Evolutionary conservation across 2,113 vertebrate genomes (phyloP).

Genomic region (Dicrurus megarhynchus): DNA sequence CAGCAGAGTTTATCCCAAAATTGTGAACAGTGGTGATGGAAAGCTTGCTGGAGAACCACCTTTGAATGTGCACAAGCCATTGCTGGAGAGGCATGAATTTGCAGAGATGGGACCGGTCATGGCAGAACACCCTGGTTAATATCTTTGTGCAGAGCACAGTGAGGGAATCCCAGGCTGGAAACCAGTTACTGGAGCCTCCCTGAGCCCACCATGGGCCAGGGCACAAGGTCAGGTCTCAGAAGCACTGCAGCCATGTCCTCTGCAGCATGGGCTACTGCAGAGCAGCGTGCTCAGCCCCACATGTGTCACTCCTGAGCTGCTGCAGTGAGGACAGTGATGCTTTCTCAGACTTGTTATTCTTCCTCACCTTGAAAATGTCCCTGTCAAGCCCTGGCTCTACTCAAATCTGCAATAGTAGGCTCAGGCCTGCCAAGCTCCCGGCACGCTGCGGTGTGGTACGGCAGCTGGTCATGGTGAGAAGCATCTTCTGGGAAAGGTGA

Average conservation of each 20-base stretch:
- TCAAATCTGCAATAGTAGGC: neutral
- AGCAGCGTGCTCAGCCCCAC: rapidly evolving
- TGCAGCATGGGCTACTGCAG: neutral
- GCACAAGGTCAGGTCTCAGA: neutral
- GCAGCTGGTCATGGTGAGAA: neutral
- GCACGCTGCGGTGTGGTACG: rapidly evolving
- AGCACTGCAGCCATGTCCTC: neutral
- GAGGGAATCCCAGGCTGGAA: neutral
- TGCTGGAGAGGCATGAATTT: neutral
- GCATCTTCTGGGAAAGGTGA: slow-evolving; percentile 21
- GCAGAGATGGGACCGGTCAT: neutral
- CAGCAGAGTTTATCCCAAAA: neutral
- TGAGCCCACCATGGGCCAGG: neutral
- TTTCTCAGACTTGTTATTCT: neutral
- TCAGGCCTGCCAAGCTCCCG: neutral
- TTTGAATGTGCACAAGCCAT: neutral
- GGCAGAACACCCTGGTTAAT: neutral
- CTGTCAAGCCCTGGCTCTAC: neutral
- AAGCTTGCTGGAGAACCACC: neutral
- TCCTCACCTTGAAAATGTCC: slow-evolving; percentile 6
- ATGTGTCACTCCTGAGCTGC: neutral
- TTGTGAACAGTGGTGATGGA: neutral
- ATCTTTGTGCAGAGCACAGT: neutral
- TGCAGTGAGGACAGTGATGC: neutral
- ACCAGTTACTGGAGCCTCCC: neutral